phyloP scores from a whole-genome alignment of 2,888 invertebrate species.

The Nomada hirtipes region DNA sequence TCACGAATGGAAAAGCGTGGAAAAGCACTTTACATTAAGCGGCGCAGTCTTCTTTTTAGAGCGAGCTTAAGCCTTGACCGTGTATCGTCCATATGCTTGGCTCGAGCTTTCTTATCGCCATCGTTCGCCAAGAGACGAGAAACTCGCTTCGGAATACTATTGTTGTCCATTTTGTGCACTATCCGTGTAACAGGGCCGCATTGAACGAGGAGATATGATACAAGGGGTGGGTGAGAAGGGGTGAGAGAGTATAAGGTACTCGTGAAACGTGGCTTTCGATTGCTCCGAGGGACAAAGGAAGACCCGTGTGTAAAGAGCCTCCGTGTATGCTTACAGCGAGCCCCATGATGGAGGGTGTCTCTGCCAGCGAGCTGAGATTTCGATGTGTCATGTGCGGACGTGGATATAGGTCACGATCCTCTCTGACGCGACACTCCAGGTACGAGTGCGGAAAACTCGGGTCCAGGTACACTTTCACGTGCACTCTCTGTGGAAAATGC shows the following conservation, averaged over 20 bases:
- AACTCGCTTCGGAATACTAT: conserved; percentile 38
- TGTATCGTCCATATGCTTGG: conserved; percentile 77
- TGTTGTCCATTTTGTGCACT: conserved; percentile 31
- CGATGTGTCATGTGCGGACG: conserved; percentile 83
- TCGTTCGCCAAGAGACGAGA: conserved; percentile 34
- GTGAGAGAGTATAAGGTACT: not conserved
- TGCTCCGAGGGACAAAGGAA: conserved; percentile 36
- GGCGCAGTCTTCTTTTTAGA: conserved; percentile 69
- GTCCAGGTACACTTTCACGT: conserved; percentile 83
- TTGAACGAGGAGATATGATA: not conserved
- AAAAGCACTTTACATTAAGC: conserved; percentile 26
- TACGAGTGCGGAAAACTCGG: conserved; percentile 83
- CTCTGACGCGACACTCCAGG: conserved; percentile 82
- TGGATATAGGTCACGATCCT: conserved; percentile 82
- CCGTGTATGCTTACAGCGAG: conserved; percentile 82
- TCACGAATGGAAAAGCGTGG: not conserved
- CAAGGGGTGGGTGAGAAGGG: conserved; percentile 5
- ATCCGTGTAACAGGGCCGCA: not conserved
- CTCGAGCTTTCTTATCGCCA: conserved; percentile 72
- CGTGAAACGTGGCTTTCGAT: conserved; percentile 1
- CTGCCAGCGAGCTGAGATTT: conserved; percentile 79
- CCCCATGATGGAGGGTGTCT: conserved; percentile 76
- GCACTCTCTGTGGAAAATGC: conserved; percentile 83
- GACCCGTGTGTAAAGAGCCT: conserved; percentile 78
- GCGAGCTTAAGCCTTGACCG: conserved; percentile 75